Conservation (phyloP, 2,113 vertebrate genomes). For the Sitta europaea region DNA sequence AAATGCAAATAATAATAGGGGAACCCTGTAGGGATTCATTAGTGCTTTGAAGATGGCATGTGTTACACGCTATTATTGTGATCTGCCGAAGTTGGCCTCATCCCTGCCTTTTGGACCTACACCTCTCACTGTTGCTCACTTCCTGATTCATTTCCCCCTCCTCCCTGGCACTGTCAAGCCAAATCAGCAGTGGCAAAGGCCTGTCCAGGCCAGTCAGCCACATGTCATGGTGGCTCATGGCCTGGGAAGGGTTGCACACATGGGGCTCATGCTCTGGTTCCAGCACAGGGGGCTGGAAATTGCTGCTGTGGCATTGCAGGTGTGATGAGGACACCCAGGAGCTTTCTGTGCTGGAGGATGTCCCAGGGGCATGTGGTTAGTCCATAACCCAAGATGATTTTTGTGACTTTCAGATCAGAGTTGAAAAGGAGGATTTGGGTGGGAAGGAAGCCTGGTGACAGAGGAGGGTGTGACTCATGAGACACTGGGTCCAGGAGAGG, state of each 20-base stretch:
- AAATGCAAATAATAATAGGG: constrained; percentile 58
- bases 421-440: background rate
- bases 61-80: constrained; percentile 35
- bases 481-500: background rate
- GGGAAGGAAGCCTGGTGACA: background rate
- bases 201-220: background rate
- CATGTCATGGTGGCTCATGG: background rate
- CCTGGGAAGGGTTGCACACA: background rate
- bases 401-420: background rate
- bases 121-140: constrained; percentile 44
- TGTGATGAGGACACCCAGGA: background rate
- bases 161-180: constrained; percentile 20
- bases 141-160: constrained; percentile 57
- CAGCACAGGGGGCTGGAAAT: background rate
- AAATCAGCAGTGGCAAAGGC: constrained; percentile 13
- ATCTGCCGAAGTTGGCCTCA: constrained; percentile 2
- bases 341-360: background rate
- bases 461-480: background rate
- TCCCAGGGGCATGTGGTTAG: background rate
- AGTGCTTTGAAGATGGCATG: constrained; percentile 56
- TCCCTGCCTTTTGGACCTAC: constrained; percentile 36
- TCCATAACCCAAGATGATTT: background rate
- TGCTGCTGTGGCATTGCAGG: background rate
- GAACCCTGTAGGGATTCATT: constrained; percentile 40
- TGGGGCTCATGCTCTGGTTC: background rate